A percentile compares a stretch with the other conserved stretches of the same genome.
These are phyloP conservation scores for Brachionichthys hirsutus DNA, from an alignment of 2,113 vertebrate genomes.

Conservation along the genomic window DNA sequence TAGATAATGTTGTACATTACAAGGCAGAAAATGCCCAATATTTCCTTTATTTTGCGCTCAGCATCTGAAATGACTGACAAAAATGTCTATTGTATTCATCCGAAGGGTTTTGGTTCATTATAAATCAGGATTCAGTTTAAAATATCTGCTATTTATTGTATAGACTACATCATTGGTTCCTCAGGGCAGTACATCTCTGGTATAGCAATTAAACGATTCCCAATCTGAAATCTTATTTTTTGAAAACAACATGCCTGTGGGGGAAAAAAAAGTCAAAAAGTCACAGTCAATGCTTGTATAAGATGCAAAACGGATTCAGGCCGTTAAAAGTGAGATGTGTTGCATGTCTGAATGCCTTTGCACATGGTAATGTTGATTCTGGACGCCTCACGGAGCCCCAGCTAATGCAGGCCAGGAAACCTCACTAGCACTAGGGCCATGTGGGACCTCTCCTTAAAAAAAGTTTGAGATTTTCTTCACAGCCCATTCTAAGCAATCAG, in stretches of 20 bases:
- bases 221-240: conserved; percentile 38
- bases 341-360: conserved; percentile 62
- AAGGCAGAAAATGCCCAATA: not conserved
- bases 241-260: conserved; percentile 46
- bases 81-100: not conserved
- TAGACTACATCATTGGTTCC: conserved; percentile 14
- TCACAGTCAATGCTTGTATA: conserved; percentile 25
- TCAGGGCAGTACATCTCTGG: conserved; percentile 26
- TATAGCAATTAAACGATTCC: conserved; percentile 35
- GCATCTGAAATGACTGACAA: not conserved
- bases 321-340: conserved; percentile 34
- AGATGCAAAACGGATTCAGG: conserved; percentile 48
- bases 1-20: conserved; percentile 4
- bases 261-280: no score
- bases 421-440: conserved; percentile 83
- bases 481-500: conserved; percentile 79
- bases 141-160: not conserved
- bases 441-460: conserved; percentile 74
- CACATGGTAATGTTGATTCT: conserved; percentile 70
- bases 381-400: conserved; percentile 43
- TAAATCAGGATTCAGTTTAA: not conserved
- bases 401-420: conserved; percentile 70
- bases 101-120: not conserved
- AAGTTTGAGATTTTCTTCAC: conserved; percentile 73
- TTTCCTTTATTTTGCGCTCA: not conserved